phyloP scores from a whole-genome alignment of 2,113 vertebrate species.

The Anguilla japonica region DNA sequence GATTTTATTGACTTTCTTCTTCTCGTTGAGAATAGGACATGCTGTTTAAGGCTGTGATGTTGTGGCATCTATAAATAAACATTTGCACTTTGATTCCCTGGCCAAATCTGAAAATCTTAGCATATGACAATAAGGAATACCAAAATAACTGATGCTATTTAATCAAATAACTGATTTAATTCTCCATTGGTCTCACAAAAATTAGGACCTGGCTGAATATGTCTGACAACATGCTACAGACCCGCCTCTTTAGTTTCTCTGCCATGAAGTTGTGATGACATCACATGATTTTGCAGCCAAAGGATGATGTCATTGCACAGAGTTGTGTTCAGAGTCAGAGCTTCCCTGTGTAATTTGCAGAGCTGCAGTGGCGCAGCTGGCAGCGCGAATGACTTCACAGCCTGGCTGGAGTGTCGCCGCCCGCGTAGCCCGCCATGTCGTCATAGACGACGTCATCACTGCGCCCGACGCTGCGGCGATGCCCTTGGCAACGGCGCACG shows the following conservation, averaged over 20 bases:
- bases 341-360: background rate
- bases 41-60: background rate
- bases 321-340: background rate
- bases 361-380: background rate
- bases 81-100: background rate
- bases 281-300: background rate
- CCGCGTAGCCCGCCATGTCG: slow-evolving; percentile 39
- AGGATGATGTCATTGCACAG: background rate
- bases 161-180: background rate
- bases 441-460: slow-evolving; percentile 47
- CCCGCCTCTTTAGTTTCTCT: background rate
- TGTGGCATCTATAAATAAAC: background rate
- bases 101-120: background rate
- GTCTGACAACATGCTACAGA: background rate
- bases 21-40: background rate
- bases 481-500: slow-evolving; percentile 58
- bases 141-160: background rate
- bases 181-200: background rate
- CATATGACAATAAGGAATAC: background rate
- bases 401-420: background rate
- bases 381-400: background rate
- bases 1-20: too few species aligned
- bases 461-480: background rate
- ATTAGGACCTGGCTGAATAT: background rate
- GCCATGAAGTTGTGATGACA: background rate